phyloP scores from a whole-genome alignment of 2,888 invertebrate genomes.

The Antheraea assamensis region DNA sequence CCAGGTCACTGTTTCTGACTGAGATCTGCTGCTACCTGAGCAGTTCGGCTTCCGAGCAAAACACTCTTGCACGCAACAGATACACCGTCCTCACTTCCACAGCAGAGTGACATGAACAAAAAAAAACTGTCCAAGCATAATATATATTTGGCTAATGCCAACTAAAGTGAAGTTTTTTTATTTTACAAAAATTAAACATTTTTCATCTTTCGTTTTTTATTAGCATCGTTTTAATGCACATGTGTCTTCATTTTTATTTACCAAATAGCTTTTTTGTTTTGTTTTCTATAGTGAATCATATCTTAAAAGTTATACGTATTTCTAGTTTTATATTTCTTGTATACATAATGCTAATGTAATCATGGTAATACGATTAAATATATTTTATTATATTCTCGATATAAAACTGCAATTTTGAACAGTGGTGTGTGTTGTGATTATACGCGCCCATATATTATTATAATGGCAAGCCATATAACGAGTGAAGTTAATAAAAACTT shows the following conservation, averaged over 20 bases:
- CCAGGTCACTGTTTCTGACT: no score
- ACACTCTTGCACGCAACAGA: no score
- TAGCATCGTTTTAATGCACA: not conserved
- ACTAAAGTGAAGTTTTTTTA: no score
- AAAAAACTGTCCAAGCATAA: not conserved
- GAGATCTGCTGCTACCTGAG: no score
- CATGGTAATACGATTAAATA: not conserved
- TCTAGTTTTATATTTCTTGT: not conserved
- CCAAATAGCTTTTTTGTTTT: not conserved
- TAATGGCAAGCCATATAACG: conserved; percentile 75
- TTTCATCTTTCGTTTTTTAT: not conserved
- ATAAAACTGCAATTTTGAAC: conserved; percentile 48
- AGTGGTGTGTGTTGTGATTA: conserved; percentile 62
- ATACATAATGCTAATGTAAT: not conserved
- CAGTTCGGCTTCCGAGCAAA: no score
- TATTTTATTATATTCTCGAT: conserved; percentile 15
- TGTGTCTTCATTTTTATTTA: not conserved
- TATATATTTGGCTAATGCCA: no score
- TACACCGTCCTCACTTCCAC: no score
- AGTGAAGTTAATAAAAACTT: conserved; percentile 78
- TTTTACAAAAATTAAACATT: no score
- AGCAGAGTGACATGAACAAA: not conserved
- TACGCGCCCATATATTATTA: conserved; percentile 72
- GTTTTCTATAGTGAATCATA: not conserved
- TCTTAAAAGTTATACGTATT: not conserved